These are phyloP conservation scores for Myotis brandtii DNA, from an alignment of 2,113 vertebrate genomes.

Conservation along the genomic window DNA sequence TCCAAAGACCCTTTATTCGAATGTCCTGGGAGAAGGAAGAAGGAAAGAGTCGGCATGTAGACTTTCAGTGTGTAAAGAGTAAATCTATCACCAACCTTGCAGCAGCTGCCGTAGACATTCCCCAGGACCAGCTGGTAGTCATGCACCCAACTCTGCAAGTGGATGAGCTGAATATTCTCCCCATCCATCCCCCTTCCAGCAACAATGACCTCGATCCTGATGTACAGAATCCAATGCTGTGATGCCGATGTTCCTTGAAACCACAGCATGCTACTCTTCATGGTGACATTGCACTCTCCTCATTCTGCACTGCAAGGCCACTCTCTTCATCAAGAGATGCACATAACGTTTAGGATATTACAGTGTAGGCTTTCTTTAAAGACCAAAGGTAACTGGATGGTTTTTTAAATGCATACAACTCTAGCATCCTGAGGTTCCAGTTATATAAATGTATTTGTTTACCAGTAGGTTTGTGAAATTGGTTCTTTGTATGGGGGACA, in stretches of 20 bases:
- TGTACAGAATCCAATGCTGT: constrained; percentile 92
- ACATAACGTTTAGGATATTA: constrained; percentile 83
- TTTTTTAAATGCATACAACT: constrained; percentile 76
- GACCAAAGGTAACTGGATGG: constrained; percentile 81
- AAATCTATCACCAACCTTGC: constrained; percentile 99
- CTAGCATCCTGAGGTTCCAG: constrained; percentile 79
- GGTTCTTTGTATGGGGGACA: constrained; percentile 85
- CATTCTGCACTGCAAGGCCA: constrained; percentile 83
- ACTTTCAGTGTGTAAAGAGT: constrained; percentile 99
- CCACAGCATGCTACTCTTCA: constrained; percentile 85
- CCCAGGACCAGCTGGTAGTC: constrained; percentile 97
- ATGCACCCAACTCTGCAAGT: constrained; percentile 98
- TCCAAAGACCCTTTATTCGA: constrained; percentile 98
- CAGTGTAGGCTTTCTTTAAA: constrained; percentile 80
- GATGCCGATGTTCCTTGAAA: constrained; percentile 75
- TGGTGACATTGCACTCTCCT: constrained; percentile 79
- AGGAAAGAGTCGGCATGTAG: constrained; percentile 98
- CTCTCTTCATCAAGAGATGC: constrained; percentile 83
- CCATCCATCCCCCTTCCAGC: constrained; percentile 90
- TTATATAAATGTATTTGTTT: constrained; percentile 86
- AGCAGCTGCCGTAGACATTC: constrained; percentile 96
- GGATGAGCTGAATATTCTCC: constrained; percentile 97
- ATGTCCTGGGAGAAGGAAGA: constrained; percentile 99
- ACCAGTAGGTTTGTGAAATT: constrained; percentile 86
- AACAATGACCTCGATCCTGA: constrained; percentile 94